Base-by-base conservation (phyloP, 2,113 vertebrate genomes). In the Nyctibius bracteatus region DNA sequence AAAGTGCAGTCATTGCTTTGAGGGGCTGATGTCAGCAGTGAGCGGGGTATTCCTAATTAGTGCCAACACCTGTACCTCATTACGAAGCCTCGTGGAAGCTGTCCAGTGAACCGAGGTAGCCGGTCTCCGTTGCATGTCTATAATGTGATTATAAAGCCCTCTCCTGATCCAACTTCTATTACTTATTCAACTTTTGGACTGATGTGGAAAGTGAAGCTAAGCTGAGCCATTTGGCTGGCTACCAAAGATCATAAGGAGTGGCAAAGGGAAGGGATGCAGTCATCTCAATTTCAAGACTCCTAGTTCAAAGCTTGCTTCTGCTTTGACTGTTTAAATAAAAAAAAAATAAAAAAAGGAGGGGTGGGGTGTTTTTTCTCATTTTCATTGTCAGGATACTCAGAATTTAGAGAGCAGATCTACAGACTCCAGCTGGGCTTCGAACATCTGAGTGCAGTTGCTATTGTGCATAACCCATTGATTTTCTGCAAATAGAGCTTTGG, bases 41-140 rank as follows among this genome's bases (percentile, higher is more conserved):
- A 93, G 91, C 95, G 88, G 96, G 88, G 86, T 95, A 66, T 96
- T 71, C 68, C 95, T 95, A 96, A 96, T 97, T 98, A 96, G 92
- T 94, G 37, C 51, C 93, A 97, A 73, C 96, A 97, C 97, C 97
- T 98, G 97, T 92, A 91, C 78, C 95, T 98, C 96, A 87, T 98
- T 91, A 95, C 22, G 92, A 70, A 67, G 66, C 90, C 81, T 95
- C 14, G 68, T 94, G 97, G 88, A 88, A 79, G 78, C 88, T 88
- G 89, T 95, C 92, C 47, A 67, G 94, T 93, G 91, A 92, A 89
- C 59, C 55, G 54, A 96, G 93, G 78, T 87, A 91, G 87, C 83
- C 3, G 2, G 39, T 62, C 63, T 94, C n/a, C 49, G 81, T 61
- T 95, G 70, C n/a, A 66, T 67, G 71, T 85, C 94, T 94, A 54